Conservation (phyloP, 1,140 invertebrate genomes). For the Orchesella cincta region DNA sequence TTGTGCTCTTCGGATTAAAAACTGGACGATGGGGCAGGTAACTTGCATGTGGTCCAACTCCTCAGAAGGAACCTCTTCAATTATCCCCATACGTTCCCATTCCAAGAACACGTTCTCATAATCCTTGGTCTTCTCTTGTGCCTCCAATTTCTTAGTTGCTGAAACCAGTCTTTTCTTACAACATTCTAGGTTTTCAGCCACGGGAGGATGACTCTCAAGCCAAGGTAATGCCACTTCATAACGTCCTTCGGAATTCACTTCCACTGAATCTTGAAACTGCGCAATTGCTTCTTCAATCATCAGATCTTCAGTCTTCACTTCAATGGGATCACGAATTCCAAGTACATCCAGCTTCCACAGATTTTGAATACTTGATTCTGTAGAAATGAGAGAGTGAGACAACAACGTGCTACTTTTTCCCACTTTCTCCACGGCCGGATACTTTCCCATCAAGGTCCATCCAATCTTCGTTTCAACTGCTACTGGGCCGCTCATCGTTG, state of each 20-base stretch:
- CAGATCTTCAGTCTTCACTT: conserved; percentile 9
- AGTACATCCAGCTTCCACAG: conserved; percentile 5
- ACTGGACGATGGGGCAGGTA: conserved; percentile 18
- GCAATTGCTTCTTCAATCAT: neutral
- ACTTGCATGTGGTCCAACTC: neutral
- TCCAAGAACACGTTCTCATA: neutral
- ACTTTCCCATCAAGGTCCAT: too few species aligned
- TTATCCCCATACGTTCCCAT: conserved; percentile 42
- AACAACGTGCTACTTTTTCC: neutral
- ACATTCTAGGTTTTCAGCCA: too few species aligned
- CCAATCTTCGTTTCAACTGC: conserved; percentile 52
- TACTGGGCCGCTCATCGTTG: too few species aligned
- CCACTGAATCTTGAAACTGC: conserved; percentile 25
- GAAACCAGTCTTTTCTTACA: neutral
- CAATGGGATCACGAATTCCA: neutral
- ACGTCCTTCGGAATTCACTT: neutral
- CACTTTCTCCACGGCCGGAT: conserved; percentile 51
- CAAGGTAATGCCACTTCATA: conserved; percentile 28
- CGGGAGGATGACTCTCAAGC: neutral
- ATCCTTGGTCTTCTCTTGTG: neutral
- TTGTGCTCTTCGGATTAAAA: conserved; percentile 52
- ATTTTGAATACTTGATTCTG: neutral
- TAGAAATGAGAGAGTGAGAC: neutral
- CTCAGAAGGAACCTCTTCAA: conserved; percentile 17
- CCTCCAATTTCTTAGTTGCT: conserved; percentile 8